A percentile compares a stretch with the other conserved stretches of the same genome.
These are phyloP conservation scores for Amphilophus citrinellus DNA, from an alignment of 2,113 vertebrate genomes.

Conservation along the genomic window DNA sequence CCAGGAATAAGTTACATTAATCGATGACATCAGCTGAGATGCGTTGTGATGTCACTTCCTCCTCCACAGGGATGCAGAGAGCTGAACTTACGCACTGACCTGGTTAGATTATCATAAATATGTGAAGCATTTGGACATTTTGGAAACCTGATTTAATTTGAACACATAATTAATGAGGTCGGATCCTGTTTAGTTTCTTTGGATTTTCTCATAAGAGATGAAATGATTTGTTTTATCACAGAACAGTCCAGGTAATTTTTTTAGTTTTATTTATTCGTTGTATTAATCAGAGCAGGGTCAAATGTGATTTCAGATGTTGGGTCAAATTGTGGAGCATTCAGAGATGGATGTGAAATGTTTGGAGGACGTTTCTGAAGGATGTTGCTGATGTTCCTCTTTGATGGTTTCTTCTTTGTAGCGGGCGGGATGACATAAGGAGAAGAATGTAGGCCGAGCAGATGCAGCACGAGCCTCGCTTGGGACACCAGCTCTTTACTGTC, in stretches of 20 bases:
- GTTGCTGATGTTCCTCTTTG: rapidly evolving
- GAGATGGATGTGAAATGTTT: neutral
- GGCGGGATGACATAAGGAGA: neutral
- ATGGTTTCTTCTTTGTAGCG: too few species aligned
- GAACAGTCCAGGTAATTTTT: too few species aligned
- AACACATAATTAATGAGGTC: neutral
- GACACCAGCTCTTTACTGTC: too few species aligned
- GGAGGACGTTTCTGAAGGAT: too few species aligned
- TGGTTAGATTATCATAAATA: neutral
- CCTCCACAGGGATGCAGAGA: neutral
- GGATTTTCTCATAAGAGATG: neutral
- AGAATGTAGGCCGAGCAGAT: neutral
- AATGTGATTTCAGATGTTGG: neutral
- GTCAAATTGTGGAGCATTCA: neutral
- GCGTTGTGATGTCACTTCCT: too few species aligned
- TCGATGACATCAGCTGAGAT: rapidly evolving
- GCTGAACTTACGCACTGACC: neutral
- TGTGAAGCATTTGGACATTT: too few species aligned
- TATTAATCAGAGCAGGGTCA: neutral
- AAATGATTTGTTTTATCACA: rapidly evolving
- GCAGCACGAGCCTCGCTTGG: neutral
- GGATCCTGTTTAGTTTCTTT: neutral
- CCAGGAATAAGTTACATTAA: too few species aligned
- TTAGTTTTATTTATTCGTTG: neutral
- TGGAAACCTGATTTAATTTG: neutral